phyloP scores from a whole-genome alignment of 1,140 invertebrate genomes.

The Orius laevigatus region DNA sequence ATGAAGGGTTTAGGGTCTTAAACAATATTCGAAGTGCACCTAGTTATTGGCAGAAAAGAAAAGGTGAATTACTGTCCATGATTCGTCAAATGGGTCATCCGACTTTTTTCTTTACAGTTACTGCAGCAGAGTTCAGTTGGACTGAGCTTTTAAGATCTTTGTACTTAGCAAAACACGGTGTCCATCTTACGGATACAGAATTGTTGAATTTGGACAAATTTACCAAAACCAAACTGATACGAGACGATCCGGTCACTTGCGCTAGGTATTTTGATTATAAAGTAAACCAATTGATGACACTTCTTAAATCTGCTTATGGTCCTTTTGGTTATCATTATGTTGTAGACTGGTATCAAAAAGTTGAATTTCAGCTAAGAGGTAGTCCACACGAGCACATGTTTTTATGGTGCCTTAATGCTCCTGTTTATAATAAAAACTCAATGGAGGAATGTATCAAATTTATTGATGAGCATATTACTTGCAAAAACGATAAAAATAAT shows the following conservation, averaged over 20 bases:
- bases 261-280: neutral
- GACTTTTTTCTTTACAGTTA: neutral
- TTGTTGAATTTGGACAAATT: neutral
- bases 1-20: neutral
- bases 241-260: neutral
- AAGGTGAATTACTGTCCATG: conserved; percentile 1
- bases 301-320: neutral
- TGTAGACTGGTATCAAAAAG: neutral
- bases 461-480: conserved; percentile 9
- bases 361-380: conserved; percentile 7
- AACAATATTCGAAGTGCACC: neutral
- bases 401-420: neutral
- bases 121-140: neutral
- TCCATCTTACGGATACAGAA: neutral
- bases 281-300: neutral
- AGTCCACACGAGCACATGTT: neutral
- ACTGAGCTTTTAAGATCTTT: neutral
- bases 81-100: neutral
- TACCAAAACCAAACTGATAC: neutral
- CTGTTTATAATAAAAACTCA: neutral
- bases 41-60: neutral
- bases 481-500: conserved; percentile 1
- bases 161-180: neutral
- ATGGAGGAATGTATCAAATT: conserved; percentile 7
- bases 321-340: conserved; percentile 4